Conservation (phyloP, 2,113 vertebrate genomes). For the Mustelus asterias region DNA sequence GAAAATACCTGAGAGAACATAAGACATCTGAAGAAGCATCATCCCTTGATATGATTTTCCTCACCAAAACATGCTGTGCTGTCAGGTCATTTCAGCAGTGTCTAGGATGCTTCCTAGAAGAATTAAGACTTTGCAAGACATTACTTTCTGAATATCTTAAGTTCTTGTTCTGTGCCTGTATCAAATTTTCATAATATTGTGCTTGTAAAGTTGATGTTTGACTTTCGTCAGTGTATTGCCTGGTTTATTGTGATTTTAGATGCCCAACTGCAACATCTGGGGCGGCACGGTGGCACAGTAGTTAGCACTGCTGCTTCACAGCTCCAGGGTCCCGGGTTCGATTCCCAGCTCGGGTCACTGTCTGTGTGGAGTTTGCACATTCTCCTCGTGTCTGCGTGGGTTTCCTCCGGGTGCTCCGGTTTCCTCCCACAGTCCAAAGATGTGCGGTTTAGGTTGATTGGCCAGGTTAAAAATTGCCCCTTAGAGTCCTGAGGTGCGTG, state of each 20-base stretch:
- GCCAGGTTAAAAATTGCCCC: too few relatives aligned
- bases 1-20: background rate
- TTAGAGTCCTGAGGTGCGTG: too few relatives aligned
- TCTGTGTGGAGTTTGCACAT: too few relatives aligned
- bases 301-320: too few relatives aligned
- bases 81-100: background rate
- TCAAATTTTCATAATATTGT: background rate
- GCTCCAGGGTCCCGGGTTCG: too few relatives aligned
- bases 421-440: too few relatives aligned
- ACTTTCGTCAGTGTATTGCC: background rate
- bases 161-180: background rate
- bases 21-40: background rate
- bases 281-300: too few relatives aligned
- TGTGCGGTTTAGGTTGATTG: too few relatives aligned
- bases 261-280: background rate
- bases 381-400: too few relatives aligned
- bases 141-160: background rate
- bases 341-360: too few relatives aligned
- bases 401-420: too few relatives aligned
- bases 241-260: background rate
- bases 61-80: background rate
- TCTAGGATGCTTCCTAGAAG: background rate
- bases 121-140: background rate
- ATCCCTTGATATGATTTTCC: background rate
- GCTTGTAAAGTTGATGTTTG: background rate